These are phyloP conservation scores for Eucidaris tribuloides DNA, from an alignment of 35 echinoderm and acorn worm genomes.

Conservation along the genomic window DNA sequence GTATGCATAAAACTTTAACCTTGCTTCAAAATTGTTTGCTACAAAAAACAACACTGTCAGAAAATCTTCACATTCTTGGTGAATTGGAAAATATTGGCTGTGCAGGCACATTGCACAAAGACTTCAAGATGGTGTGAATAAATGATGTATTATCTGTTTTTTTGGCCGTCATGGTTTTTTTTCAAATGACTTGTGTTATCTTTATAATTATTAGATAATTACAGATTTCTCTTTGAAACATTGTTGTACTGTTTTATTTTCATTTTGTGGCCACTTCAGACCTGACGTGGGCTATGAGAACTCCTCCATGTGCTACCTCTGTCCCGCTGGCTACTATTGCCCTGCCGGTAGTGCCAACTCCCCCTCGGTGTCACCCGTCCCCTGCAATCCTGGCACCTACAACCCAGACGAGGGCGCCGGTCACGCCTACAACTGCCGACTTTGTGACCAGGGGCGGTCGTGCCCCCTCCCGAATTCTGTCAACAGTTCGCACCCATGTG, in stretches of 20 bases:
- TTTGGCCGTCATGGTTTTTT: no score
- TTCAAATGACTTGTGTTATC: no score
- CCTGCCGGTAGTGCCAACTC: conserved; percentile 73
- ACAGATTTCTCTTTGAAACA: neutral
- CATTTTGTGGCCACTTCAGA: conserved; percentile 34
- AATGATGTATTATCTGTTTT: no score
- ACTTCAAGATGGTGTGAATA: no score
- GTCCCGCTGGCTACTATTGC: conserved; percentile 79
- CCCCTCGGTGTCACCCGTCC: conserved; percentile 43
- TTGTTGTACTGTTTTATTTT: neutral
- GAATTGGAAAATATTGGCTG: no score
- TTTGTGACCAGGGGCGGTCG: conserved; percentile 83
- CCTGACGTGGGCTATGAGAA: conserved; percentile 53
- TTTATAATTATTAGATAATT: neutral
- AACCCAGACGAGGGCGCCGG: conserved; percentile 89
- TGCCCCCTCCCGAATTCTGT: conserved; percentile 67
- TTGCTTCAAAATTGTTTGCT: no score
- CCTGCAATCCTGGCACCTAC: conserved; percentile 84
- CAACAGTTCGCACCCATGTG: conserved; percentile 97
- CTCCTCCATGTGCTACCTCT: conserved; percentile 67
- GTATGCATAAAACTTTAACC: no score
- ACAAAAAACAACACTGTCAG: no score
- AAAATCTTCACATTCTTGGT: no score
- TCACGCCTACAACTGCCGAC: conserved; percentile 86
- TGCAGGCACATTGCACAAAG: no score